Conservation (phyloP, 2,113 vertebrate genomes). For the Ciconia boyciana region DNA sequence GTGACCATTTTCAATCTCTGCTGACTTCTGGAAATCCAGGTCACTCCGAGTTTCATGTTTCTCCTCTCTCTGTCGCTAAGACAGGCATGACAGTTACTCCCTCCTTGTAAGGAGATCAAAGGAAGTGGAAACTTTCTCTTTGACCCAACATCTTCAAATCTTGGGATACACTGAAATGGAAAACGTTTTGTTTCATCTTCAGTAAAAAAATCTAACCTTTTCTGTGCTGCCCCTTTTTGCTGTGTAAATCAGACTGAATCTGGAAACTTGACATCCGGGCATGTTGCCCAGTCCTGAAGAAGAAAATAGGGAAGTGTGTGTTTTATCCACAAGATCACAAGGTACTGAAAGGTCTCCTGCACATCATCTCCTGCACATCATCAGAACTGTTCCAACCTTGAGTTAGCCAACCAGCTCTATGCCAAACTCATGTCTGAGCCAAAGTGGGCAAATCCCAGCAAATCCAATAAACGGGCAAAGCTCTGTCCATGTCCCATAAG, state of each 20-base stretch:
- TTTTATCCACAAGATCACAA: conserved; percentile 3
- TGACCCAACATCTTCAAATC: background rate
- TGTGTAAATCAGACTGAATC: background rate
- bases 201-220: background rate
- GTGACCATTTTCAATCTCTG: background rate
- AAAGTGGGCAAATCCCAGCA: background rate
- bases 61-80: background rate
- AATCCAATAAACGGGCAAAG: background rate
- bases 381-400: background rate
- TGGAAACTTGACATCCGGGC: background rate
- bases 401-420: background rate
- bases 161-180: background rate
- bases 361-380: background rate
- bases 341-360: background rate
- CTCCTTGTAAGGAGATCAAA: conserved; percentile 4
- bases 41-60: background rate
- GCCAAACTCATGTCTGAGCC: background rate
- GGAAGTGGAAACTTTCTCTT: background rate
- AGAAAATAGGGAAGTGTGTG: background rate
- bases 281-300: background rate
- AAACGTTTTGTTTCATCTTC: background rate
- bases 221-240: background rate
- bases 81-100: background rate
- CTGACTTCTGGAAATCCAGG: background rate
- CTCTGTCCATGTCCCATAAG: background rate